phyloP scores from a whole-genome alignment of 2,113 vertebrate genomes.

The Cyphomyrus discorhynchus region DNA sequence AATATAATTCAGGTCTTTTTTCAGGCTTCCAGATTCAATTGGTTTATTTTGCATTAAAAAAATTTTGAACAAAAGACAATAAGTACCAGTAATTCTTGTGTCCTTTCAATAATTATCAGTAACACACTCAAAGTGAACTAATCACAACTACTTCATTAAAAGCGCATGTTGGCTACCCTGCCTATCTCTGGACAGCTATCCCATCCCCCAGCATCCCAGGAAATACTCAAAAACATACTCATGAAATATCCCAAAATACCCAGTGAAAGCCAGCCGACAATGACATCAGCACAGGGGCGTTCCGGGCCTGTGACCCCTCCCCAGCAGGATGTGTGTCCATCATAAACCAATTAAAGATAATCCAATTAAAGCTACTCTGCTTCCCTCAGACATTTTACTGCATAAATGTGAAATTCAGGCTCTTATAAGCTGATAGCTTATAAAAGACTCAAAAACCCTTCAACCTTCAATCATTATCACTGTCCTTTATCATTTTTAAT shows the following conservation, averaged over 20 bases:
- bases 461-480: neutral
- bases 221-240: neutral
- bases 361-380: neutral
- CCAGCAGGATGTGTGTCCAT: neutral
- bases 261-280: neutral
- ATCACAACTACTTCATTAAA: neutral
- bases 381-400: neutral
- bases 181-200: neutral
- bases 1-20: neutral
- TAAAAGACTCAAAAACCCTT: neutral
- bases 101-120: neutral
- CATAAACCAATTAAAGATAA: neutral
- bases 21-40: neutral
- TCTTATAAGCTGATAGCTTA: neutral
- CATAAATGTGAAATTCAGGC: neutral
- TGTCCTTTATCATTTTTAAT: neutral
- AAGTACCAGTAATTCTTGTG: neutral
- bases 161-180: neutral
- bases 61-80: neutral
- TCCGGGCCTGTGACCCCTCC: neutral
- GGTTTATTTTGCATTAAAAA: neutral
- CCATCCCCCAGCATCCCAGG: neutral
- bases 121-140: neutral
- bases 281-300: neutral
- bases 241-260: neutral